Evolutionary conservation across 2,888 invertebrate genomes (phyloP).

Genomic region (Amblyteles armatorius): DNA sequence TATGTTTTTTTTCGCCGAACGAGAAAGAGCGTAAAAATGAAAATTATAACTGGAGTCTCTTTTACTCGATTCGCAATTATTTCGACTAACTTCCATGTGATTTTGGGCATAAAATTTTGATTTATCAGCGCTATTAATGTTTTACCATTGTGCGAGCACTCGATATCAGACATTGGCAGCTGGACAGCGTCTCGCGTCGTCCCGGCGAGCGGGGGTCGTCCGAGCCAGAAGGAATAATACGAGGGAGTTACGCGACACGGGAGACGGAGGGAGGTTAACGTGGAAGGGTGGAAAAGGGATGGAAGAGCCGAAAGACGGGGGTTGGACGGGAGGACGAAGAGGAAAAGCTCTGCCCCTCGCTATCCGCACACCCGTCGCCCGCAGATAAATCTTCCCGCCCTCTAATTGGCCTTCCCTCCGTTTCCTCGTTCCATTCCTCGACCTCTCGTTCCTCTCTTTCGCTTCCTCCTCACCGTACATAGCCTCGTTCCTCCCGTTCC

Average conservation of each 20-base stretch:
- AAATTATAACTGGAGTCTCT: neutral
- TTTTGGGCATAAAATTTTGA: neutral
- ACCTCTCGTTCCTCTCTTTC: constrained; percentile 74
- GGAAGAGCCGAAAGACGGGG: constrained; percentile 38
- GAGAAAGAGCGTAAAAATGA: neutral
- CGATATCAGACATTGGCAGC: constrained; percentile 79
- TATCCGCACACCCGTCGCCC: constrained; percentile 84
- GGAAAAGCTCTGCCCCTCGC: constrained; percentile 76
- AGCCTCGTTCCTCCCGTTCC: constrained; percentile 49
- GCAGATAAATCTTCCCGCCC: constrained; percentile 84
- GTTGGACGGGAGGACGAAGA: constrained; percentile 41
- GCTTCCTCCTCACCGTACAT: constrained; percentile 62
- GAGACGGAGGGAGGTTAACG: constrained; percentile 67
- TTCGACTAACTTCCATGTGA: neutral
- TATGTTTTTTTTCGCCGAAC: neutral
- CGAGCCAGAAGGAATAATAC: constrained; percentile 81
- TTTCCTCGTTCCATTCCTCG: constrained; percentile 81
- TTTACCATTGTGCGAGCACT: constrained; percentile 37
- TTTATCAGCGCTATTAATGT: constrained; percentile 27
- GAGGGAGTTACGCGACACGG: constrained; percentile 74
- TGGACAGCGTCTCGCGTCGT: constrained; percentile 78
- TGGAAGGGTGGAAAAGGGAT: constrained; percentile 52
- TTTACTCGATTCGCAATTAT: constrained; percentile 3
- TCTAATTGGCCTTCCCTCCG: constrained; percentile 85
- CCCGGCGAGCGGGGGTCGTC: constrained; percentile 72